These are phyloP conservation scores for Chironomus tepperi DNA, from an alignment of 1,140 invertebrate species.

Conservation along the genomic window DNA sequence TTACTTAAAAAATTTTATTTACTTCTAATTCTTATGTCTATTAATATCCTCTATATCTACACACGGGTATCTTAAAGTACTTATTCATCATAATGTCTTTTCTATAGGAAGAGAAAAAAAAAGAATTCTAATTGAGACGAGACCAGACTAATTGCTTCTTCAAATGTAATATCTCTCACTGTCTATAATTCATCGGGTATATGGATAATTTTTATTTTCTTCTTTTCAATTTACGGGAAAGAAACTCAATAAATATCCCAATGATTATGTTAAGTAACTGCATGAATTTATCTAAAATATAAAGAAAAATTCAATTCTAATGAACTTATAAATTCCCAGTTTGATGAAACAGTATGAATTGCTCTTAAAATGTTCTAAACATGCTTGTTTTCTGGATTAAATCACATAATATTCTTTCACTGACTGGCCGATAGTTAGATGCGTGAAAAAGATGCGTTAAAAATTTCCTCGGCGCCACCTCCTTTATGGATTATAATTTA, in stretches of 20 bases:
- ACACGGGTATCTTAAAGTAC: not conserved
- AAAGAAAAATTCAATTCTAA: not conserved
- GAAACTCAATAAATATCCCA: too few species aligned
- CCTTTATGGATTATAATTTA: not conserved
- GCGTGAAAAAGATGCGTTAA: not conserved
- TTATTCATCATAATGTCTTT: not conserved
- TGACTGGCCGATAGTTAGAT: not conserved
- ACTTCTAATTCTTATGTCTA: not conserved
- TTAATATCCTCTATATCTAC: constrained; percentile 11
- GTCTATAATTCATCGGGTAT: too few species aligned
- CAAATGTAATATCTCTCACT: not conserved
- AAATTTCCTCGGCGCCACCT: not conserved
- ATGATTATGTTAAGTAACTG: not conserved
- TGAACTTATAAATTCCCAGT: not conserved
- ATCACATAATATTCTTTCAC: constrained; percentile 9
- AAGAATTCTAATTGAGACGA: constrained; percentile 5
- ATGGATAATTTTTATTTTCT: too few species aligned
- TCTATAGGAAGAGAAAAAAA: not conserved
- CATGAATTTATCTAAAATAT: not conserved
- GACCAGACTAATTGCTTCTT: not conserved
- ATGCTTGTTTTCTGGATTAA: constrained; percentile 11
- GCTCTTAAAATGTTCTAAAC: not conserved
- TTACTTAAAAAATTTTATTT: too few species aligned
- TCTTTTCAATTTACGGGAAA: too few species aligned
- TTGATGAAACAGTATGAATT: constrained; percentile 8